Evolutionary conservation across 2,113 vertebrate species (phyloP), one percentile per base, ranked within the genome.

Genomic region (Chunga burmeisteri): DNA sequence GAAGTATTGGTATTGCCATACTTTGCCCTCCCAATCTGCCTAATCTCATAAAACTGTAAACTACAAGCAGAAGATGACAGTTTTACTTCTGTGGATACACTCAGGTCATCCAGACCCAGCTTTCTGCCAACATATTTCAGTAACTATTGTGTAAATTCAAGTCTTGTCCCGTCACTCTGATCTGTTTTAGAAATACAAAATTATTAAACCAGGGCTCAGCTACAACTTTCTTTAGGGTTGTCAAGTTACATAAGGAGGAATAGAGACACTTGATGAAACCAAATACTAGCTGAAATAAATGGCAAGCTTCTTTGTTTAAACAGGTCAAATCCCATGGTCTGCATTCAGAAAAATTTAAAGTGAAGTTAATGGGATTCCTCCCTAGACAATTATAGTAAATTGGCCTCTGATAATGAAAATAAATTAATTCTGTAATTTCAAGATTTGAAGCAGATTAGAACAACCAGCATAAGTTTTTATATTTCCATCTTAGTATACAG

Each of bases 181-280:
- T 86, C 96, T 95, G 95, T 56, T 97, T 97, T 94, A 94, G 91
- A 95, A 94, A 97, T 95, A 95, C 49, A 85, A 91, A 87, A 96
- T 97, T 95, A 93, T 88, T 95, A 97, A 97, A 97, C 65, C 95
- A 95, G 95, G 62, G 79, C 65, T 89, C 86, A 2, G 16, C 61
- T 80, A 92, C 67, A 73, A 79, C 30, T 10, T 7, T 81, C 94
- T 85, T 88, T 38, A 68, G 66, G 25, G 40, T 84, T 94, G 94
- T 92, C 65, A 93, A 75, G 78, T 97, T 95, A 94, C 88, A 81
- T 94, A 96, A 96, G 80, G 91, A 84, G 44, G 44, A 94, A 86
- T 1, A 95, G 58, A 92, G 73, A 93, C 26, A 75, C 49, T n/a
- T 42, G 44, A 72, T 72, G 62, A 87, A 97, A 97, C 91, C 72